These are phyloP conservation scores for Camelus dromedarius DNA, from an alignment of 2,113 vertebrate species.

Conservation along the genomic window DNA sequence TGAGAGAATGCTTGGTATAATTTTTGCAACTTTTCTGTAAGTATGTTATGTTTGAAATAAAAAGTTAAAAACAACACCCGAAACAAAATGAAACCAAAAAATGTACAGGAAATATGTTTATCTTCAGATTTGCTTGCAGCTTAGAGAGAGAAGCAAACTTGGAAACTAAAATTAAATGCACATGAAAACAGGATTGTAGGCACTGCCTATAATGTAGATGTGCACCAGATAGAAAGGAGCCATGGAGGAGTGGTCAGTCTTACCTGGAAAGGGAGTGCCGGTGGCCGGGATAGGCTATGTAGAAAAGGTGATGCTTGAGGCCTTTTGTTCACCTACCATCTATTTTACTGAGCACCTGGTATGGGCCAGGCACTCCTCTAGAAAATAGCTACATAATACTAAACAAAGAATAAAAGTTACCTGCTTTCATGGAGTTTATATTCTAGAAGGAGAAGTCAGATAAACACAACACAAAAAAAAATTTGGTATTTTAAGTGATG, in stretches of 20 bases:
- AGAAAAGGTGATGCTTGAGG: not conserved
- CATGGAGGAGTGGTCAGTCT: not conserved
- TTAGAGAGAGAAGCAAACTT: not conserved
- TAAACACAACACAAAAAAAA: not conserved
- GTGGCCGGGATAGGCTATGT: not conserved
- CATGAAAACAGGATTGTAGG: not conserved
- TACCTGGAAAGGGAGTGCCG: not conserved
- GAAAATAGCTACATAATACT: not conserved
- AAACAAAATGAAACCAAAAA: not conserved
- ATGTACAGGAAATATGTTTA: not conserved
- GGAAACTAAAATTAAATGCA: not conserved
- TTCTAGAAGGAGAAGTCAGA: not conserved
- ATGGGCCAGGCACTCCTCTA: not conserved
- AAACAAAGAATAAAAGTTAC: not conserved
- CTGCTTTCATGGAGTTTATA: not conserved
- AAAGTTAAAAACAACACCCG: not conserved
- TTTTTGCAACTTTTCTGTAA: not conserved
- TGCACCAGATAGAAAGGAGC: not conserved
- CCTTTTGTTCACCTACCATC: not conserved
- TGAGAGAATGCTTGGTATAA: not conserved
- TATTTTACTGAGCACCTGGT: not conserved
- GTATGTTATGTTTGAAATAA: constrained; percentile 12
- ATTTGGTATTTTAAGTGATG: not conserved
- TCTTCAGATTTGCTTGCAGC: not conserved
- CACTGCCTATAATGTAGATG: not conserved